A percentile compares a stretch with the other conserved stretches of the same genome.
phyloP scores from a whole-genome alignment of 1,140 invertebrate species.

The Sminthurides bifidus region DNA sequence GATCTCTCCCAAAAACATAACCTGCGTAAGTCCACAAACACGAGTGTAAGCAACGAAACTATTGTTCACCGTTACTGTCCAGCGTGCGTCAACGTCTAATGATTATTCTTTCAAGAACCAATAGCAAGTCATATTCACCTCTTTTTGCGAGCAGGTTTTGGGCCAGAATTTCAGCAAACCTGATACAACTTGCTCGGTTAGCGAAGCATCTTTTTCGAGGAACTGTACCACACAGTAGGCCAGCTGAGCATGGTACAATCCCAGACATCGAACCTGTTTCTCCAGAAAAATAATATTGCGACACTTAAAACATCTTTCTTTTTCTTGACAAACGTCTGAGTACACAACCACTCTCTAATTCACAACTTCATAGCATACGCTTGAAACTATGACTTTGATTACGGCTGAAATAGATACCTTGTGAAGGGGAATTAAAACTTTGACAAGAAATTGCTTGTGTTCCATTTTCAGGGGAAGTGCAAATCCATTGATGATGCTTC shows the following conservation, averaged over 20 bases:
- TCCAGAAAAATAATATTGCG: neutral
- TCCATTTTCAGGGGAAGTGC: conserved; percentile 91
- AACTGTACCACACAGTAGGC: conserved; percentile 99
- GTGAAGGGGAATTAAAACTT: conserved; percentile 95
- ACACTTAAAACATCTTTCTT: too few relatives aligned
- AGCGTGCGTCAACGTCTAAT: too few relatives aligned
- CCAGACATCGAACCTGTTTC: conserved; percentile 38
- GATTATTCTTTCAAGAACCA: neutral
- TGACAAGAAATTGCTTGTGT: conserved; percentile 95
- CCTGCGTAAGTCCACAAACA: too few relatives aligned
- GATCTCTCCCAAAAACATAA: conserved; percentile 96
- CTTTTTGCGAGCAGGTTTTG: conserved; percentile 97
- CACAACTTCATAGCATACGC: too few relatives aligned
- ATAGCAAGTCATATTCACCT: conserved; percentile 41
- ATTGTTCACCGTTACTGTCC: too few relatives aligned
- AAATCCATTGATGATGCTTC: conserved; percentile 97
- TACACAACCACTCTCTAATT: too few relatives aligned
- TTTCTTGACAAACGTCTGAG: too few relatives aligned
- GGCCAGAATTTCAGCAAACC: conserved; percentile 98
- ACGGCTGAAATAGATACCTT: conserved; percentile 78
- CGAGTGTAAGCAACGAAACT: too few relatives aligned
- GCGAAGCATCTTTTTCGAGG: conserved; percentile 92
- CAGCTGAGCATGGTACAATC: conserved; percentile 53
- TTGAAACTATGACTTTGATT: too few relatives aligned
- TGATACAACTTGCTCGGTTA: conserved; percentile 91